These are phyloP conservation scores for Trididemnum miniatum DNA, from an alignment of 23 tunicate genomes.

Conservation along the genomic window DNA sequence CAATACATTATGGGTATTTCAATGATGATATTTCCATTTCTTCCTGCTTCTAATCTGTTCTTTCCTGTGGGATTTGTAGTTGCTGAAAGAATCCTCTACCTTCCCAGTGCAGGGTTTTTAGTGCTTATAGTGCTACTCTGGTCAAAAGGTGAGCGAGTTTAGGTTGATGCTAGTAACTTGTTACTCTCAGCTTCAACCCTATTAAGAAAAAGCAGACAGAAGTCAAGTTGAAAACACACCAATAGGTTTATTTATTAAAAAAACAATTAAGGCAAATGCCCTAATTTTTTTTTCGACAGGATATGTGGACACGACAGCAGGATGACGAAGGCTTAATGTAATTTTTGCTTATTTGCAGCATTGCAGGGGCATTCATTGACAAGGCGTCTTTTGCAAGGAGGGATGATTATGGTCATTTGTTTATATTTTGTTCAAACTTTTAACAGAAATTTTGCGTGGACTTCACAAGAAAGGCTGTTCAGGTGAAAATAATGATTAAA, in stretches of 20 bases:
- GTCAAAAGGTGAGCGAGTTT: conserved; percentile 24
- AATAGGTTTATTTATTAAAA: not conserved
- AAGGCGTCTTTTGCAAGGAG: too few species aligned
- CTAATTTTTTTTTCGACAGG: too few species aligned
- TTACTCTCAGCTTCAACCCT: too few species aligned
- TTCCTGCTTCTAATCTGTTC: conserved; percentile 90
- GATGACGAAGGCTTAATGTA: too few species aligned
- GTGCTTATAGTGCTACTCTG: not conserved
- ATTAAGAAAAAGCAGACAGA: too few species aligned
- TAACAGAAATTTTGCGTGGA: not conserved
- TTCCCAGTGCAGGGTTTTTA: conserved; percentile 69
- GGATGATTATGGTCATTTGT: not conserved
- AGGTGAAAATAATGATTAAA: too few species aligned
- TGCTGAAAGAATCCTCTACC: conserved; percentile 86
- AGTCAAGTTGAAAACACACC: too few species aligned
- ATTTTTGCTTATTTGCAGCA: too few species aligned
- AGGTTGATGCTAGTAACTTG: not conserved
- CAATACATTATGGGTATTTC: conserved; percentile 14
- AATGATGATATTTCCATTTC: conserved; percentile 70
- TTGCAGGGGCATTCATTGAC: too few species aligned
- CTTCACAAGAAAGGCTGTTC: not conserved
- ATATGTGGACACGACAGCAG: too few species aligned
- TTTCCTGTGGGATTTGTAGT: conserved; percentile 93
- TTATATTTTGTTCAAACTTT: not conserved
- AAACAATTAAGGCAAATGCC: not conserved